Evolutionary conservation across 2,113 vertebrate species (phyloP).

Genomic region (Parus major): DNA sequence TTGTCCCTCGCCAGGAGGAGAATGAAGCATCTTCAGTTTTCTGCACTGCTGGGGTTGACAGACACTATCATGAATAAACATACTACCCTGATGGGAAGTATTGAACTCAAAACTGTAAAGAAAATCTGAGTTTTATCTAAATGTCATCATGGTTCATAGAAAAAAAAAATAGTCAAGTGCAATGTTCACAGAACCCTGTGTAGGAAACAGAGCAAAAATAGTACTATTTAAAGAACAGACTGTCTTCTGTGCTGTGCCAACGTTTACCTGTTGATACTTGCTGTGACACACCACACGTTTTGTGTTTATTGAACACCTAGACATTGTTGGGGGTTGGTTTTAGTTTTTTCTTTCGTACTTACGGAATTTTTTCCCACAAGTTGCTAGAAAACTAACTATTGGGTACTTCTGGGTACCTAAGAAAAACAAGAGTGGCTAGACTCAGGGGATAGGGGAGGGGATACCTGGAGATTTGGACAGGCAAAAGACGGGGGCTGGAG

Average conservation of each 20-base stretch:
- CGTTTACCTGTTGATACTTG: neutral
- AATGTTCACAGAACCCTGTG: neutral
- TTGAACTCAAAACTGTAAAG: neutral
- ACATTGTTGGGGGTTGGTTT: neutral
- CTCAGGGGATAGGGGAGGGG: no score
- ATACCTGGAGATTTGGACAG: no score
- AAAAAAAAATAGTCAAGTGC: no score
- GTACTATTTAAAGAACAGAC: neutral
- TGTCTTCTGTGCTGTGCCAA: neutral
- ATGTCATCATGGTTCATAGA: neutral
- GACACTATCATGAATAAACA: neutral
- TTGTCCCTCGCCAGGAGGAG: neutral
- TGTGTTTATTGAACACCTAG: neutral
- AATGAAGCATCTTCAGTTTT: neutral
- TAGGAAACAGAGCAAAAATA: neutral
- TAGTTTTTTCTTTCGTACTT: no score
- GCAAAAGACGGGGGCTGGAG: no score
- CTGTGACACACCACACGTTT: neutral
- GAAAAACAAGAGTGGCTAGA: no score
- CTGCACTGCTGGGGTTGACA: neutral
- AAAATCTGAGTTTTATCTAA: neutral
- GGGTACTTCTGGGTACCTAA: no score
- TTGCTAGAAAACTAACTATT: no score
- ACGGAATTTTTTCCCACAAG: no score
- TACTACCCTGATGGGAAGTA: neutral